Conservation (phyloP, 2,888 invertebrate species). For the Trachelus tabidus region DNA sequence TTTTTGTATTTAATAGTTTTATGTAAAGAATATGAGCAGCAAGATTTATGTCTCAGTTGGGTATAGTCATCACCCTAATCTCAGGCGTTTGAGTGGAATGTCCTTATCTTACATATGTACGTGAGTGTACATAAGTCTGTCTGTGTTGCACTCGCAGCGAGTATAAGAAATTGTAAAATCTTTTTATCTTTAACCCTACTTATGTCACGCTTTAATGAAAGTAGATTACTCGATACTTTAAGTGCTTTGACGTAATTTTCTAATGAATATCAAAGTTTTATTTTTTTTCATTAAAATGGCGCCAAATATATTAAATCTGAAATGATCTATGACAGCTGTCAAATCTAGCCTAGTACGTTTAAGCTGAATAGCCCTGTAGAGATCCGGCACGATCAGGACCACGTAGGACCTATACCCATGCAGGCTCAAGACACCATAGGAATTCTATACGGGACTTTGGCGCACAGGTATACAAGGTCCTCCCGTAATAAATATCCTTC, state of each 20-base stretch:
- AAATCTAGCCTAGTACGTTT: neutral
- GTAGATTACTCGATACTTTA: neutral
- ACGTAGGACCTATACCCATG: neutral
- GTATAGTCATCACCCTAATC: neutral
- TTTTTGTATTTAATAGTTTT: neutral
- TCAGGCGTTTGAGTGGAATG: neutral
- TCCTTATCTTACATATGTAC: neutral
- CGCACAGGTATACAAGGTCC: neutral
- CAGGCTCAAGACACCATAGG: neutral
- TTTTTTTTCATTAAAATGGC: neutral
- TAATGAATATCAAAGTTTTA: neutral
- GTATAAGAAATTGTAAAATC: too few relatives aligned
- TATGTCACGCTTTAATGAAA: neutral
- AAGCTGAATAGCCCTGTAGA: neutral
- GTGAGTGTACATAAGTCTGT: neutral
- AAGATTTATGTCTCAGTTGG: neutral
- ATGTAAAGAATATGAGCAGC: neutral
- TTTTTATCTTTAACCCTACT: too few relatives aligned
- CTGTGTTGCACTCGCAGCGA: neutral
- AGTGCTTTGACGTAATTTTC: neutral
- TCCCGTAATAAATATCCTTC: constrained; percentile 55
- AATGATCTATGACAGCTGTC: neutral
- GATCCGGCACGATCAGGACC: neutral
- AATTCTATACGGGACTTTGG: neutral
- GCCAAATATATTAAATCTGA: neutral